A percentile compares a stretch with the other conserved stretches of the same genome.
phyloP scores from a whole-genome alignment of 2,888 invertebrate species.

The Eledone cirrhosa region DNA sequence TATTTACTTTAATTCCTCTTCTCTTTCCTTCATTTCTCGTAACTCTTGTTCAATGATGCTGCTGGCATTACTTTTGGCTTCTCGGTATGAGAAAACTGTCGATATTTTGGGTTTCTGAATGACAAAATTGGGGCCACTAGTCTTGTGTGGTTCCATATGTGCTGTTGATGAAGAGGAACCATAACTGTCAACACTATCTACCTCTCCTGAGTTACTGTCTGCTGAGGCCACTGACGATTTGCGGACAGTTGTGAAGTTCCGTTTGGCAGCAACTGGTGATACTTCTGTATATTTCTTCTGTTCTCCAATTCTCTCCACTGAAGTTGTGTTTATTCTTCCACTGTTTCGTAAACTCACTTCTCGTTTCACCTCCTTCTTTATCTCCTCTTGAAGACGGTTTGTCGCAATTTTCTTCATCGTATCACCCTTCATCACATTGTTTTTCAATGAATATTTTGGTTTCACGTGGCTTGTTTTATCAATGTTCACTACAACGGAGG shows the following conservation, averaged over 20 bases:
- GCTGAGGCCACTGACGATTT: constrained; percentile 13
- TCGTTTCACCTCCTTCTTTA: constrained; percentile 83
- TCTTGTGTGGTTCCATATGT: constrained; percentile 33
- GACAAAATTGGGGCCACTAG: constrained; percentile 37
- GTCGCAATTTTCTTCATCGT: constrained; percentile 68
- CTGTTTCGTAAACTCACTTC: constrained; percentile 82
- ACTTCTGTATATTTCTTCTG: constrained; percentile 63
- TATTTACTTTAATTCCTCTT: constrained; percentile 78
- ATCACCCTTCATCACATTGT: constrained; percentile 33
- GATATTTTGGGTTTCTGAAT: constrained; percentile 32
- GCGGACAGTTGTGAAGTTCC: constrained; percentile 51
- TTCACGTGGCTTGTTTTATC: background rate
- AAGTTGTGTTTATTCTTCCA: constrained; percentile 71
- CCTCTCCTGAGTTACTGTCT: constrained; percentile 1
- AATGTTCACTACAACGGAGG: too few relatives aligned
- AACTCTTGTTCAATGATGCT: constrained; percentile 88
- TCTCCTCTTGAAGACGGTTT: constrained; percentile 85
- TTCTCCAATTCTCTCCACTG: constrained; percentile 71
- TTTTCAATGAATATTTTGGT: constrained; percentile 20
- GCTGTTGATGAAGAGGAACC: constrained; percentile 30
- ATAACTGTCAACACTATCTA: constrained; percentile 28
- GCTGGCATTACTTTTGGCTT: constrained; percentile 85
- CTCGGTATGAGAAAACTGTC: constrained; percentile 69
- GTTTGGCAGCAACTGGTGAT: constrained; percentile 45
- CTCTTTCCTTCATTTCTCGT: constrained; percentile 83